A percentile compares a stretch with the other conserved stretches of the same genome.
phyloP scores from a whole-genome alignment of 2,888 invertebrate species.

The Chalcis sispes region DNA sequence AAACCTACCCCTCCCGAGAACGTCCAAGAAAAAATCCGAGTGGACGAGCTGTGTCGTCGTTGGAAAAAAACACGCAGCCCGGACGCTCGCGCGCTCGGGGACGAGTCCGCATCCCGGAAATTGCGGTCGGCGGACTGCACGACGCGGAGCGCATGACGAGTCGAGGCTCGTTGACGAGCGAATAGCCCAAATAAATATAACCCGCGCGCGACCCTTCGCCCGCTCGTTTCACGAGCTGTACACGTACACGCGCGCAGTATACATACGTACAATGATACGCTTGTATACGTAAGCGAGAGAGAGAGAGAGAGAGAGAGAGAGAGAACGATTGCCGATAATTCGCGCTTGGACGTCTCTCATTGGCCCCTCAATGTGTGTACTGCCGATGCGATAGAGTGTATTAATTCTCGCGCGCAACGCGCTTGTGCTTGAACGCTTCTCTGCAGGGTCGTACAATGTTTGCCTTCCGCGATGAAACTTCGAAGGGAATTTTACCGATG shows the following conservation, averaged over 20 bases:
- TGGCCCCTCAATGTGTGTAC: neutral
- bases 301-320: too few species aligned
- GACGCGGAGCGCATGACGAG: constrained; percentile 21
- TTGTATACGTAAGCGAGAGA: too few species aligned
- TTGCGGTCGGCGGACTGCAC: constrained; percentile 27
- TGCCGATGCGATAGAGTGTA: constrained; percentile 8
- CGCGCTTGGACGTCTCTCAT: constrained; percentile 15
- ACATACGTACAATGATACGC: too few species aligned
- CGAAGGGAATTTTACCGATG: too few species aligned
- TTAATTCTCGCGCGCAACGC: constrained; percentile 40
- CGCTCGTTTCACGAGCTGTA: too few species aligned
- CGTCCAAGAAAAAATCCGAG: too few species aligned
- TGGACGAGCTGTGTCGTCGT: too few species aligned
- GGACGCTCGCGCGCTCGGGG: neutral
- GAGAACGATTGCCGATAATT: neutral
- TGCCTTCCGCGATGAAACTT: too few species aligned
- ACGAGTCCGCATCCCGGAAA: constrained; percentile 46
- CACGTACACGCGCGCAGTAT: too few species aligned
- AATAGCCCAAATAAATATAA: constrained; percentile 45
- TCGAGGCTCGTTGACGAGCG: too few species aligned
- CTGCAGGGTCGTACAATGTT: neutral
- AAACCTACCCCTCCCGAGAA: neutral
- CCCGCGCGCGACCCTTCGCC: neutral
- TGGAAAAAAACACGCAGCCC: neutral
- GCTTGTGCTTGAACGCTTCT: neutral